Conservation (phyloP, 2,888 invertebrate species). For the Eupithecia insigniata region DNA sequence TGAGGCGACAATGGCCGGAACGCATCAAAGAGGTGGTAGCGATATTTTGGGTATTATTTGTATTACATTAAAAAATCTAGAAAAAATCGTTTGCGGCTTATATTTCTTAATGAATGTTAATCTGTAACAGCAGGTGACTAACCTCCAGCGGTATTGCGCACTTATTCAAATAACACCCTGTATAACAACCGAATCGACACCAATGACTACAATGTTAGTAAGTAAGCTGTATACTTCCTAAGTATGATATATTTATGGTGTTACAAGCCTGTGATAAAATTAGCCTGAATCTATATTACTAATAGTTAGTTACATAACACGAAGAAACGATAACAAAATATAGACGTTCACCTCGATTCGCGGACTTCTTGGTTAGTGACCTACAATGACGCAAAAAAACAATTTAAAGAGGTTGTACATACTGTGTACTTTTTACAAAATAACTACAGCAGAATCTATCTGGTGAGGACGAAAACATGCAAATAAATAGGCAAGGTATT, state of each 20-base stretch:
- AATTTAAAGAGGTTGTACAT: conserved; percentile 34
- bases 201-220: not conserved
- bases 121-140: no score
- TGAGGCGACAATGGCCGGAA: no score
- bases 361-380: conserved; percentile 65
- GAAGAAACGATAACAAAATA: conserved; percentile 38
- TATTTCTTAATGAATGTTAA: no score
- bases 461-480: conserved; percentile 1
- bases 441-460: conserved; percentile 4
- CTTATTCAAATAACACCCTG: no score
- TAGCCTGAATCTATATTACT: conserved; percentile 10
- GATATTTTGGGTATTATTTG: no score
- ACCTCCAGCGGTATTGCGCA: no score
- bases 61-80: no score
- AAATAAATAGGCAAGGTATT: not conserved
- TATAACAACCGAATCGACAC: not conserved
- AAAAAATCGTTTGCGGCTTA: no score
- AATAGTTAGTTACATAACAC: conserved; percentile 19
- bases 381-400: conserved; percentile 61
- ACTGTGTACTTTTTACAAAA: not conserved
- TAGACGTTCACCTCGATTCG: conserved; percentile 60
- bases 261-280: not conserved
- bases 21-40: no score
- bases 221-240: not conserved
- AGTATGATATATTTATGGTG: not conserved